Evolutionary conservation across 2,113 vertebrate species (phyloP), one percentile per base, ranked within the genome.

Genomic region (Polypterus bichir): DNA sequence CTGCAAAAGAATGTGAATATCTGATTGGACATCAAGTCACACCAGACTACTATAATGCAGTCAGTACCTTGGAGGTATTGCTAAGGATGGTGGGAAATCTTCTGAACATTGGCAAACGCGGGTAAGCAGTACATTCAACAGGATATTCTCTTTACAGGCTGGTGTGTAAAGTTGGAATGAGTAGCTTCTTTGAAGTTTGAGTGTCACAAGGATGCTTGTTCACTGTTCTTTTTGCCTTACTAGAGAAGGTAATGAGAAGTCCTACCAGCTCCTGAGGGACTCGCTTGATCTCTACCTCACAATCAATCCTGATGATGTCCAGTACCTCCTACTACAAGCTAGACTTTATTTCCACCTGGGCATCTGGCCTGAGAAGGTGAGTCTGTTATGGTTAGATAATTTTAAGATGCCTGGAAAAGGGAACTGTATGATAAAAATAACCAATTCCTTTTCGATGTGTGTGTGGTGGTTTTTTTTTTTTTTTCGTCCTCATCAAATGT

Each of bases 311-410:
- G 94, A 98, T 78, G 96, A 97, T 3, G 94, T 98, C 70, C 92
- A 97, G 81, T 93, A 97, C 47, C 82, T 98, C 57, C 89, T 98
- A 74, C 87, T 97, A 60, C 94, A 97, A 67, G 96, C 94, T 53
- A 84, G 96, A 57, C 80, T 98, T 3, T 98, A 98, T 81, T 98
- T 98, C 85, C 94, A 97, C 71, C 79, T 98, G 75, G 96, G 96
- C 66, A 97, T 98, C 81, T 97, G 94, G 93, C 96, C 96, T 70
- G 96, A 98, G 83, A 98, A 98, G 93, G 96, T 98, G 80, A 76
- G 62, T 2, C 27, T 4, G 9, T 47, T 62, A n/a, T 11, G 9
- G 27, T 44, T n/a, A 4, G 47, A 58, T 6, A 9, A 45, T 9
- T 46, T 7, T 8, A 53, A 53, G 10, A 53, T 8, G 27, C 27